Base-by-base conservation (phyloP, 2,113 vertebrate genomes). In the Pholis gunnellus region DNA sequence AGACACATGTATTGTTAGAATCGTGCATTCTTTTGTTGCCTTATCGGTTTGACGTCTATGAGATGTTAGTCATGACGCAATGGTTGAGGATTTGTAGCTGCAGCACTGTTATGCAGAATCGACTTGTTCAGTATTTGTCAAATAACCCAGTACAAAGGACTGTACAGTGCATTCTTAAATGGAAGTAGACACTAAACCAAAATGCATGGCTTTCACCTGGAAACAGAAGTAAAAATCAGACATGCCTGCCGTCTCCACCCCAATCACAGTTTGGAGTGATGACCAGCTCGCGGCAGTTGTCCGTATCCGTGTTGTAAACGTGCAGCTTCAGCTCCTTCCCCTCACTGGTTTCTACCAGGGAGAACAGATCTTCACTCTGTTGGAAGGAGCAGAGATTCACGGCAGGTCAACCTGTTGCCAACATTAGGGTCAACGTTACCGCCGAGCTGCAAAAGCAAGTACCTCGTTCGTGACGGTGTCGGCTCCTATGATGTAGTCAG, bases 201-300 rank as follows among this genome's bases (percentile, higher is more conserved):
- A 14, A 34, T 40, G 40, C 15, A 57, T 20, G 6, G 25, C n/a
- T 70, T 57, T 42, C 9, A 71, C 34, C 2, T 36, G 48, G 46
- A 25, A 60, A 15, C 60, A 78, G 15, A 56, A 17, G 29, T 13
- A 13, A 25, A 34, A 61, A 13, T 57, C 50, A 38, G 7, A 31
- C 87, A 9, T 89, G 99, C 98, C 98, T 99, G 95, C 98, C 98
- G 93, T 98, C 97, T 94, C 98, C 98, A 31, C 98, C 98, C 98
- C 98, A 99, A 6, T 96, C 93, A 84, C 95, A 94, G 93, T 98
- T 97, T 57, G 98, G 98, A 18, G 96, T 98, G 83, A 99, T 98
- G 87, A 98, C 89, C 91, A 99, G 98, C 92, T 99, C 97, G 18
- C 97, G 95, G 90, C 98, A 99, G 92, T 97, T 97, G 94, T 99